Conservation (phyloP, 2,113 vertebrate species). For the Oryzias javanicus region DNA sequence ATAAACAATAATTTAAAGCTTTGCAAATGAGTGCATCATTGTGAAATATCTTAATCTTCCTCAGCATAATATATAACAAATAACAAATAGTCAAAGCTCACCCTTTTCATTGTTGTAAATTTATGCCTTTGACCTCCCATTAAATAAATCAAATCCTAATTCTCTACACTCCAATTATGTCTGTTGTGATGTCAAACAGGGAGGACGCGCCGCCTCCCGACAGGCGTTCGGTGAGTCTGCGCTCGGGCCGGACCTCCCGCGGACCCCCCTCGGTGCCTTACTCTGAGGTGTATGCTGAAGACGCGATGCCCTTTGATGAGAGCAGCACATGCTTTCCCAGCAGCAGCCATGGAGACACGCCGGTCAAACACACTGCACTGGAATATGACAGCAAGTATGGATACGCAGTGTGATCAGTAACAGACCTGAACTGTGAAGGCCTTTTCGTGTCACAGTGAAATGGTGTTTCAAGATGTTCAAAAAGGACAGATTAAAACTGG, state of each 20-base stretch:
- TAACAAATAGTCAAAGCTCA: too few species aligned
- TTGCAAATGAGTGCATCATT: too few species aligned
- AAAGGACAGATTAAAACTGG: too few species aligned
- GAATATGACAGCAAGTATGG: conserved; percentile 46
- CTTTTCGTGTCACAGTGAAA: background rate
- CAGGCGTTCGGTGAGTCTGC: conserved; percentile 61
- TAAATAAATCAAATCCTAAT: background rate
- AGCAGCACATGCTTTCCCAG: conserved; percentile 6
- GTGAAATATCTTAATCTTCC: too few species aligned
- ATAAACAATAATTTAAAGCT: too few species aligned
- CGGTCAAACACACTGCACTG: conserved; percentile 10
- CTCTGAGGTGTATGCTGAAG: conserved; percentile 19
- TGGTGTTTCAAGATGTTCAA: too few species aligned
- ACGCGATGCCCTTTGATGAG: background rate
- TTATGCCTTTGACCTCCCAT: background rate
- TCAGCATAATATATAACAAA: too few species aligned
- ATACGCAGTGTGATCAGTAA: conserved; percentile 47
- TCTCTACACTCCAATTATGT: background rate
- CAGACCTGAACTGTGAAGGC: background rate
- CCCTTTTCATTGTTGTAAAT: background rate
- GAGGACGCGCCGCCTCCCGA: conserved; percentile 69
- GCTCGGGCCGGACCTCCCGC: conserved; percentile 35
- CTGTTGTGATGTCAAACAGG: conserved; percentile 39
- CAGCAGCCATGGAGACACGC: conserved; percentile 32
- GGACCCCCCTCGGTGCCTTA: conserved; percentile 48